Evolutionary conservation across 2,888 invertebrate species (phyloP).

Genomic region (Heterodera filipjevi): DNA sequence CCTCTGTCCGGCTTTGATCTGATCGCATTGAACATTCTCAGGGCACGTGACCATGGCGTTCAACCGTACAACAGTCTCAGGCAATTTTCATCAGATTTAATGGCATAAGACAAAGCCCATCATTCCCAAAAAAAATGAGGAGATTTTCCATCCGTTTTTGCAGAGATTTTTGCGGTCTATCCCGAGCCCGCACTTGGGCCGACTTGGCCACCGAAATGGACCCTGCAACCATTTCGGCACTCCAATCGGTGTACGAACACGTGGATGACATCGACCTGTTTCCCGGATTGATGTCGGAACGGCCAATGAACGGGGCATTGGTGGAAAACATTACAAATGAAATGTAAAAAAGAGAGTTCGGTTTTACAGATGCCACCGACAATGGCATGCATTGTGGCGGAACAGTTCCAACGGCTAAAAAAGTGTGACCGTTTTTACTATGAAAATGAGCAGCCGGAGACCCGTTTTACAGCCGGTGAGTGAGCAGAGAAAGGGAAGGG

Average conservation of each 20-base stretch:
- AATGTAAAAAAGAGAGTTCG: neutral
- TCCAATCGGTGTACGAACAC: conserved; percentile 66
- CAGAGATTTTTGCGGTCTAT: conserved; percentile 56
- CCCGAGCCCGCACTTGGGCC: conserved; percentile 47
- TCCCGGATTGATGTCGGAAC: conserved; percentile 71
- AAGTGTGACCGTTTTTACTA: conserved; percentile 87
- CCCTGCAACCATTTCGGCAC: conserved; percentile 46
- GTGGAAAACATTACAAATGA: conserved; percentile 4
- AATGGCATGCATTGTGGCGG: conserved; percentile 80
- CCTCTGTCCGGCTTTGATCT: conserved; percentile 81
- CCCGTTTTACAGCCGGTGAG: conserved; percentile 50
- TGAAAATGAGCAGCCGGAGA: conserved; percentile 52
- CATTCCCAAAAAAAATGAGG: no score
- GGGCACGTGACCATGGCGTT: conserved; percentile 71
- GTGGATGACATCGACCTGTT: conserved; percentile 92
- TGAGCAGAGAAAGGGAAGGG: neutral
- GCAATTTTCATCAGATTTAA: conserved; percentile 1
- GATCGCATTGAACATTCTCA: conserved; percentile 84
- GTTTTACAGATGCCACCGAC: conserved; percentile 31
- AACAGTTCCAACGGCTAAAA: conserved; percentile 71
- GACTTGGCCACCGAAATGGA: conserved; percentile 57
- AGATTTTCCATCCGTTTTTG: neutral
- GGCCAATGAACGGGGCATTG: conserved; percentile 44
- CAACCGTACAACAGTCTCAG: conserved; percentile 46
- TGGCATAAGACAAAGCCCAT: no score